Base-by-base conservation (phyloP, 2,113 vertebrate genomes). In the Gorilla gorilla region DNA sequence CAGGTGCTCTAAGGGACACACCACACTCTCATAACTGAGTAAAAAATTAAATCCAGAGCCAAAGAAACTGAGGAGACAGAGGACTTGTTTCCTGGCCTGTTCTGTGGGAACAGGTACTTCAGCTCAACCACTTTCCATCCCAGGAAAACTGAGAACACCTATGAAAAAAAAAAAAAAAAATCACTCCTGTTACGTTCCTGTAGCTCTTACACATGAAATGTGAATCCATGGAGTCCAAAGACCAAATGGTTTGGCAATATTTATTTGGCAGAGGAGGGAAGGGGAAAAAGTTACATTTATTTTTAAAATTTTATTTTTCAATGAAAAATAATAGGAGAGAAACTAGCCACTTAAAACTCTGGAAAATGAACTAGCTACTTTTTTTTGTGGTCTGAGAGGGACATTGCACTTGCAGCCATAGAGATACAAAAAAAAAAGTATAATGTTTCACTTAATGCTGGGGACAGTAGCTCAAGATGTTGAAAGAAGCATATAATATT, bases 401-500 rank as follows among this genome's bases (percentile, higher is more conserved):
- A 75, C 16, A 48, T 2, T 14, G 17, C 1, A 48, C 14, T 55
- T 16, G 18, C 1, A 80, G 68, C 13, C 81, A 40, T 11, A 84
- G 52, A 73, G 68, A 57, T 50, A 5, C 4, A 20, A 43, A 78
- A 57, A 50, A 50, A 82, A 61, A 70, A 27, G 8, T 57, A 25
- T n/a, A 30, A 84, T 43, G 55, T 93, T 94, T 92, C 64, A 16
- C 81, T 84, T 89, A 95, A 52, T 82, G 59, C 90, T 32, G 1
- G 8, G 72, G 30, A 88, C 22, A 88, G 66, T 18, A 3, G 64
- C 52, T 93, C 27, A 64, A 94, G 90, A 89, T 91, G 59, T 82
- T 79, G 81, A 70, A 97, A 97, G 94, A 43, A 52, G 66, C 75
- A 14, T 66, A 61, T 55, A 84, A 20, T 94, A 68, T 96, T 93